phyloP scores from a whole-genome alignment of 2,113 vertebrate genomes.

The Rhabdomys dilectus region DNA sequence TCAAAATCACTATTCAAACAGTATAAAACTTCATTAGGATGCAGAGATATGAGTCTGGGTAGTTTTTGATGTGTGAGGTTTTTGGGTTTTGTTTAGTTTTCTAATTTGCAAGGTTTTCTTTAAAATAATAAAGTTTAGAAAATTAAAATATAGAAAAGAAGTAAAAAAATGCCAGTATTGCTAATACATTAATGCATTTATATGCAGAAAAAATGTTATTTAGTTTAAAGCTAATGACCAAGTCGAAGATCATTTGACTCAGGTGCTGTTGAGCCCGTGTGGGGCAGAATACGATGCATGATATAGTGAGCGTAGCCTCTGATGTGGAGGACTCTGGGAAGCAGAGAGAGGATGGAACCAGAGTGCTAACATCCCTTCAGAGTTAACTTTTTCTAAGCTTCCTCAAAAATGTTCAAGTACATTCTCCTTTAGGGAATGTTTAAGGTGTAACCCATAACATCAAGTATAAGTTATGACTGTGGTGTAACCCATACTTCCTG shows the following conservation, averaged over 20 bases:
- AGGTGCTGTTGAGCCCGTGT: background rate
- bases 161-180: background rate
- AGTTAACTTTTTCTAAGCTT: background rate
- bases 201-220: background rate
- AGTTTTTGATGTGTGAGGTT: background rate
- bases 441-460: no score
- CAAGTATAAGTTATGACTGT: background rate
- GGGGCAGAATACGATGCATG: accelerated
- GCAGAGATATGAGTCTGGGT: background rate
- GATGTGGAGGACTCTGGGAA: background rate
- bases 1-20: background rate
- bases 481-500: background rate
- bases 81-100: background rate
- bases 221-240: background rate
- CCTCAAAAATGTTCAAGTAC: no score
- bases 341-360: background rate
- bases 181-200: background rate
- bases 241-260: background rate
- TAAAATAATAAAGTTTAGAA: background rate
- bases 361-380: no score
- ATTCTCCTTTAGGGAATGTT: background rate
- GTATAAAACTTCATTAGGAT: background rate
- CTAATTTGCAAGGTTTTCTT: background rate
- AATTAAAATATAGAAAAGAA: background rate
- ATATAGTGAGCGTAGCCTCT: background rate